Percentiles rank a stretch among this genome's conserved stretches.
Evolutionary conservation across 2,888 invertebrate genomes (phyloP).

Genomic region (Drosophila trichaetosa): DNA sequence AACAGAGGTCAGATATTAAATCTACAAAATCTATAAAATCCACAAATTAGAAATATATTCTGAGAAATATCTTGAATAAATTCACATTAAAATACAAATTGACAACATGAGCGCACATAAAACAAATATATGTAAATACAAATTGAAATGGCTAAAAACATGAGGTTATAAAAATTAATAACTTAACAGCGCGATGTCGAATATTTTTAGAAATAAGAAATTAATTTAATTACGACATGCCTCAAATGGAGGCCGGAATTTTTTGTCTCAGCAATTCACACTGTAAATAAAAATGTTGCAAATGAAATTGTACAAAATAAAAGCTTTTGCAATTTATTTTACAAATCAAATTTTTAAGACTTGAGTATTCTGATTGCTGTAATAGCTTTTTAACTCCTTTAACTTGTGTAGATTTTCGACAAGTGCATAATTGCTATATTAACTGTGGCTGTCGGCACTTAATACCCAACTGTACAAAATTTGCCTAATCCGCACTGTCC

Average conservation of each 20-base stretch:
- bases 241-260: background rate
- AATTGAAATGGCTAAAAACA: slow-evolving; percentile 21
- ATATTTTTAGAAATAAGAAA: background rate
- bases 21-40: slow-evolving; percentile 25
- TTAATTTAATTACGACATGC: background rate
- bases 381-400: background rate
- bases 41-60: slow-evolving; percentile 16
- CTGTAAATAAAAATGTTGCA: background rate
- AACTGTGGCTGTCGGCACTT: slow-evolving; percentile 27
- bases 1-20: slow-evolving; percentile 9
- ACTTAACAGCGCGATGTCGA: background rate
- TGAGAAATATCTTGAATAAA: slow-evolving; percentile 5
- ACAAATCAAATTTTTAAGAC: background rate
- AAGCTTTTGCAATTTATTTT: background rate
- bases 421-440: slow-evolving; percentile 66
- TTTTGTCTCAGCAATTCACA: background rate
- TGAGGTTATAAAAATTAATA: slow-evolving; percentile 24
- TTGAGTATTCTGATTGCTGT: background rate
- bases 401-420: slow-evolving; percentile 13
- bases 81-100: slow-evolving; percentile 14
- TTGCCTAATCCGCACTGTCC: slow-evolving; percentile 29
- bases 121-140: slow-evolving; percentile 19
- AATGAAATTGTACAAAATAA: background rate
- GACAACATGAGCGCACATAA: slow-evolving; percentile 18
- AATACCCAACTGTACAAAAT: slow-evolving; percentile 34